phyloP scores from a whole-genome alignment of 2,797 vertebrate species.

The Pachyuromys duprasi region DNA sequence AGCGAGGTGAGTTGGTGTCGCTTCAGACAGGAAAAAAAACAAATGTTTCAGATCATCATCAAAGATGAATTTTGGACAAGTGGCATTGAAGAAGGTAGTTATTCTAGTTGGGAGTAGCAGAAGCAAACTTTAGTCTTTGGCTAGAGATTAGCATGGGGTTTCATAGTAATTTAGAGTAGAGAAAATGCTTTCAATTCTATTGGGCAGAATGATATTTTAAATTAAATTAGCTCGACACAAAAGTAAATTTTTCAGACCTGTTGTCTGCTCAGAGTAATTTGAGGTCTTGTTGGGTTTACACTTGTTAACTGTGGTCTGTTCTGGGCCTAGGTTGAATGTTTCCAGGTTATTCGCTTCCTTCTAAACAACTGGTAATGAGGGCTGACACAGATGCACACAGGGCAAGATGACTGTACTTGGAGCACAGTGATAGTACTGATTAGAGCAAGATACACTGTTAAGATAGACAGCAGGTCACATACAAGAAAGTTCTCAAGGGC shows the following conservation, averaged over 20 bases:
- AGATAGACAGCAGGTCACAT: not conserved
- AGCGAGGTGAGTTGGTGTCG: not conserved
- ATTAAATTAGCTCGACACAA: slow-evolving; percentile 16
- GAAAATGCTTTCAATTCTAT: slow-evolving; percentile 49
- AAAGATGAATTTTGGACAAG: slow-evolving; percentile 18
- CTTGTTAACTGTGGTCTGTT: not conserved
- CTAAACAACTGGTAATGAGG: not conserved
- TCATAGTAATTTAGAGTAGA: slow-evolving; percentile 18
- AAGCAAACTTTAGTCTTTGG: slow-evolving; percentile 1
- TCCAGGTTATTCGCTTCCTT: not conserved
- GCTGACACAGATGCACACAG: not conserved
- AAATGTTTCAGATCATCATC: not conserved
- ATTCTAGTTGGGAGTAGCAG: not conserved
- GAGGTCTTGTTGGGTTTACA: not conserved
- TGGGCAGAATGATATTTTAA: slow-evolving; percentile 62
- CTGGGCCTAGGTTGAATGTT: not conserved
- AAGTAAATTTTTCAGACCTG: slow-evolving; percentile 31
- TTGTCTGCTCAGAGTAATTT: slow-evolving; percentile 27
- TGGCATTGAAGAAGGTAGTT: not conserved
- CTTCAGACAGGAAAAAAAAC: not conserved
- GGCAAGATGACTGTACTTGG: not conserved
- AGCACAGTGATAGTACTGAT: not conserved
- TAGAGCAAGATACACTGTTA: not conserved
- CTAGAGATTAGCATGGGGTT: slow-evolving; percentile 37
- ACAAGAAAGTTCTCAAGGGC: not conserved